Evolutionary conservation across 2,797 vertebrate species (phyloP).

Genomic region (Silurus lanzhouensis): DNA sequence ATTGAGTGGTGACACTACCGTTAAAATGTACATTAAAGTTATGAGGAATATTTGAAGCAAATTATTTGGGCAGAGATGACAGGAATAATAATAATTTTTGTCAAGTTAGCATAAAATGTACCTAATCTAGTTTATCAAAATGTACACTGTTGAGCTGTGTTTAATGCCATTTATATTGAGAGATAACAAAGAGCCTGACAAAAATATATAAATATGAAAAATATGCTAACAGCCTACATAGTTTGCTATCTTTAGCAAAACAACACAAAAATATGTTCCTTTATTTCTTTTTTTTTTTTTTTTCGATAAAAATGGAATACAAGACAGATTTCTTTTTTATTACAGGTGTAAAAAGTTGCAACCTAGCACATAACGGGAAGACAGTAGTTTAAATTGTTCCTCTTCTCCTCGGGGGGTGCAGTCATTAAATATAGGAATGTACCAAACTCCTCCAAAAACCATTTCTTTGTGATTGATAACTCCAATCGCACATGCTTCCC

Average conservation of each 20-base stretch:
- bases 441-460: conserved; percentile 9
- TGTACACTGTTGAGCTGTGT: no score
- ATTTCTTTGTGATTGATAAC: conserved; percentile 21
- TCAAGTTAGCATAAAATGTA: neutral
- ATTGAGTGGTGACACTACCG: neutral
- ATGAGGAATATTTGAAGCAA: neutral
- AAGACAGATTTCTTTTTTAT: conserved; percentile 25
- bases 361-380: conserved; percentile 13
- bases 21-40: neutral
- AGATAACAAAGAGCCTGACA: no score
- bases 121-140: no score
- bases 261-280: neutral
- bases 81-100: neutral
- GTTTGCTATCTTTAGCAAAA: neutral
- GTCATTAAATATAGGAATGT: conserved; percentile 32
- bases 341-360: conserved; percentile 20
- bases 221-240: neutral
- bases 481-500: neutral
- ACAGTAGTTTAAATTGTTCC: conserved; percentile 4
- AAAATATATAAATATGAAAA: neutral
- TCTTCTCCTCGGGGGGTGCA: neutral
- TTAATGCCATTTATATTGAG: no score
- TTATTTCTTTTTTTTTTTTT: neutral
- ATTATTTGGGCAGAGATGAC: neutral
- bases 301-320: neutral